Evolutionary conservation across 1,140 invertebrate species (phyloP), one percentile per base, ranked within the genome.

Genomic region (Camponotus pennsylvanicus): DNA sequence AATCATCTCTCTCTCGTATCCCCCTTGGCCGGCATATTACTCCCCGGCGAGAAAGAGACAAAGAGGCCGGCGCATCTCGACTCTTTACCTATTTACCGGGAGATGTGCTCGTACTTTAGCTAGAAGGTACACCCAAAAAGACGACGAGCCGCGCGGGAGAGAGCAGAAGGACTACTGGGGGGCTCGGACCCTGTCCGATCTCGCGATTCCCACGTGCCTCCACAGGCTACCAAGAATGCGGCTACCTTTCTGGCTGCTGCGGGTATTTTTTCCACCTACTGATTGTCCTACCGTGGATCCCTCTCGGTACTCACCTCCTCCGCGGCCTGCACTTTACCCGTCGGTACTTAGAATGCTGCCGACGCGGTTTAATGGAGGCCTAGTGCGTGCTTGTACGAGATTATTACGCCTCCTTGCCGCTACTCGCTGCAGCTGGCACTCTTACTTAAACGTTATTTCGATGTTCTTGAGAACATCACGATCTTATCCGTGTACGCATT

Each of bases 151-250:
- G 49, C 52, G 49, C 59, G 80, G 59, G 27, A 6, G 78, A 79
- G 86, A 34, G 76, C 15, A 79, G 78, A 67, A 63, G 52, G 52
- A 18, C 27, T 52, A 84, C 63, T 42, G 59, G 42, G 66, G 52
- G 49, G 64, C 0, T 21, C 21, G 21, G 32, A 70, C 32, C 9
- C 63, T 79, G 78, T 5, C 63, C 82, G 78, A 88, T 91, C 89
- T 89, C 88, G 89, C 90, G 91, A 92, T 94, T 95, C 93, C 93
- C 93, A 94, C 94, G 93, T 95, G 92, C 85, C 88, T 88, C 59
- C 61, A 34, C 75, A 63, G 64, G 69, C 82, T 87, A 85, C 78
- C 57, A 86, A 67, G 86, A 86, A 86, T 87, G 86, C 88, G 75
- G 64, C 84, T 86, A 71, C 64, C 85, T 85, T 82, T 90, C 76